A percentile compares a stretch with the other conserved stretches of the same genome.
Evolutionary conservation across 2,797 vertebrate genomes (phyloP).

Genomic region (Enteromius afrohamiltoni): DNA sequence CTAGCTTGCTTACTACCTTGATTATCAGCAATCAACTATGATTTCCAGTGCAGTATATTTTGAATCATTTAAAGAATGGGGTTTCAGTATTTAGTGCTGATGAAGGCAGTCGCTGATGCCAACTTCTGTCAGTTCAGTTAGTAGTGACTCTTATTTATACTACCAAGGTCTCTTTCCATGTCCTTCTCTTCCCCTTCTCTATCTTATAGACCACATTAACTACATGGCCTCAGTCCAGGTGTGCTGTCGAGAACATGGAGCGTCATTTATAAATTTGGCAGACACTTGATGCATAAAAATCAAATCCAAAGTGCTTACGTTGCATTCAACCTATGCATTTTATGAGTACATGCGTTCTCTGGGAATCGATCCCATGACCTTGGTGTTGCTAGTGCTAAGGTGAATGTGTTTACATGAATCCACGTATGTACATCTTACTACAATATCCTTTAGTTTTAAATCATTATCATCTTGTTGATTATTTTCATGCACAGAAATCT

Average conservation of each 20-base stretch:
- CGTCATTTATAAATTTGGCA: not conserved
- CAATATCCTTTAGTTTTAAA: not conserved
- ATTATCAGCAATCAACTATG: not conserved
- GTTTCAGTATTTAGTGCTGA: not conserved
- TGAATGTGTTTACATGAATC: not conserved
- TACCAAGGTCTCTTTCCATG: not conserved
- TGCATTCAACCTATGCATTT: not conserved
- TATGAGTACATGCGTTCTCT: not conserved
- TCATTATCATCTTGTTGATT: not conserved
- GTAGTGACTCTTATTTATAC: not conserved
- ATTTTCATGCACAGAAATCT: not conserved
- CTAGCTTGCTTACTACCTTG: no score
- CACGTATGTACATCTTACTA: not conserved
- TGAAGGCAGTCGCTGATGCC: not conserved
- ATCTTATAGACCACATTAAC: not conserved
- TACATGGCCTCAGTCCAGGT: not conserved
- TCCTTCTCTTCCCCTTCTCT: conserved; percentile 14
- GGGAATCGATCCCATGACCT: conserved; percentile 7
- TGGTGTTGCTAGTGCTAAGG: not conserved
- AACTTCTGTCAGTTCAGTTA: not conserved
- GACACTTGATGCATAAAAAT: not conserved
- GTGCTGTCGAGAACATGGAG: not conserved
- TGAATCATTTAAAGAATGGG: not conserved
- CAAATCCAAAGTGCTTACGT: not conserved
- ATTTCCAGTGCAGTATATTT: not conserved